Conservation (phyloP, 2,113 vertebrate genomes). For the Ochotona princeps region DNA sequence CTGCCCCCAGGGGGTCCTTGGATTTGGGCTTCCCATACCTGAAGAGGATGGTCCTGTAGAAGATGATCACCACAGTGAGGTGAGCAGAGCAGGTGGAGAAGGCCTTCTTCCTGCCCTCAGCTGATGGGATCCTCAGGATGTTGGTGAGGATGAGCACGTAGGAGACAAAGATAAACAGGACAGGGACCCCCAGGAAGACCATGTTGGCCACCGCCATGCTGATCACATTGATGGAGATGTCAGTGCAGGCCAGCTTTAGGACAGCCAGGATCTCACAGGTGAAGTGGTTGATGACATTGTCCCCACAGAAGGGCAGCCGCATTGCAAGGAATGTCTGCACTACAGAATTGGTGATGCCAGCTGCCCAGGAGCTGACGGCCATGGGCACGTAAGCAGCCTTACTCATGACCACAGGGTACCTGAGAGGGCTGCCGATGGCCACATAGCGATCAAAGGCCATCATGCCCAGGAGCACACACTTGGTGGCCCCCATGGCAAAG, state of each 20-base stretch:
- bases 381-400: slow-evolving; percentile 49
- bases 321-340: slow-evolving; percentile 64
- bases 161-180: slow-evolving; percentile 54
- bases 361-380: slow-evolving; percentile 41
- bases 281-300: slow-evolving; percentile 70
- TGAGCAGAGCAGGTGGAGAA: slow-evolving; percentile 78
- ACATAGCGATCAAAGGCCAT: slow-evolving; percentile 75
- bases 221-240: slow-evolving; percentile 67
- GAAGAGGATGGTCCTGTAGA: slow-evolving; percentile 71
- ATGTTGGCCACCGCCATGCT: slow-evolving; percentile 64
- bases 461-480: slow-evolving; percentile 71
- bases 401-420: background rate
- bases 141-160: slow-evolving; percentile 63
- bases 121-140: slow-evolving; percentile 72
- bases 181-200: slow-evolving; percentile 41
- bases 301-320: slow-evolving; percentile 61
- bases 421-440: slow-evolving; percentile 72
- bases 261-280: slow-evolving; percentile 73
- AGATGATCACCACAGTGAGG: slow-evolving; percentile 43
- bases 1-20: background rate
- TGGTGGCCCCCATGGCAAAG: slow-evolving; percentile 70
- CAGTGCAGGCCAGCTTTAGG: slow-evolving; percentile 67
- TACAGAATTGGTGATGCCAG: slow-evolving; percentile 54
- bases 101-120: slow-evolving; percentile 62
- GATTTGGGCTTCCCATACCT: slow-evolving; percentile 73